Evolutionary conservation across 2,888 invertebrate species (phyloP), one percentile per base, ranked within the genome.

Genomic region (Drosophila phalerata): DNA sequence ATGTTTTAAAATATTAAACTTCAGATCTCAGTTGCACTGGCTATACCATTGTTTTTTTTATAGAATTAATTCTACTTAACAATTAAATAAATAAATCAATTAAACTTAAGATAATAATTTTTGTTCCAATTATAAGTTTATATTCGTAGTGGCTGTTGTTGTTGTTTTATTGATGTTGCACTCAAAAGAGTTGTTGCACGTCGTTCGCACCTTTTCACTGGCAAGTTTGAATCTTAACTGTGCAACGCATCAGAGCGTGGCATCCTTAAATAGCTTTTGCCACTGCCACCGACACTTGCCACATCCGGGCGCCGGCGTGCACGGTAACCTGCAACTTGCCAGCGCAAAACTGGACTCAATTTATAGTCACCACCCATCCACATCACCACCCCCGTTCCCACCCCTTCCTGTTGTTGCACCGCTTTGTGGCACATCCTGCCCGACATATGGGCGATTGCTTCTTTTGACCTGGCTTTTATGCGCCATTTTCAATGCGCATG

Each of bases 221-320:
- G 66, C 71, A 60, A 55, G 78, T 74, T 78, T 76, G 37, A 78
- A 69, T 83, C 81, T 76, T 80, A 89, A 85, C 90, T 85, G 90
- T 78, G 76, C 86, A 70, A 76, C 89, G 84, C 81, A 88, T 80
- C 86, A 68, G 72, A 75, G 88, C 74, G 71, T 89, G 55, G 79
- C 85, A 89, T 88, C 85, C 85, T 85, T 85, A 85, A 85, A 85
- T 85, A 85, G 85, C 85, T 71, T 88, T 81, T 62, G 78, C 81
- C 69, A 64, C 63, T 61, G 43, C 32, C 55, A 28, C 30, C 11
- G 80, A 38, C 37, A 43, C 25, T 32, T 22, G 67, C 64, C 63
- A 42, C 85, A 83, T 63, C 84, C 81, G 74, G 77, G 62, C 80
- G 69, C 67, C 58, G 52, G 37, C 55, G 58, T 73, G 43, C 57